Base-by-base conservation (phyloP, 2,797 vertebrate species). In the Threskiornis aethiopicus region DNA sequence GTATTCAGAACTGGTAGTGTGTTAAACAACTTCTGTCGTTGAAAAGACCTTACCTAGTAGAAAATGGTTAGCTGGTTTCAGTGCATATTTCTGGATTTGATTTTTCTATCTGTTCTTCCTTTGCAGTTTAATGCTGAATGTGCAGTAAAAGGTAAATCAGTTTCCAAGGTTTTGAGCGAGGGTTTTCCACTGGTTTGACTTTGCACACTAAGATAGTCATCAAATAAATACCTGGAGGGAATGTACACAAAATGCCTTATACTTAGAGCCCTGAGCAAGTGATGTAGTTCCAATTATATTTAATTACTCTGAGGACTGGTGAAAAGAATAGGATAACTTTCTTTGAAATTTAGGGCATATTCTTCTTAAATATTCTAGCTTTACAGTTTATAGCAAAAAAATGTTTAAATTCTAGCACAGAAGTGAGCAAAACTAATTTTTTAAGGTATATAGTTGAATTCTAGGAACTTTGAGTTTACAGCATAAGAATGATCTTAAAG, bases 91-190 rank as follows among this genome's bases (percentile, higher is more conserved):
- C 90, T 96, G 33, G 82, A 73, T 93, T 93, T 84, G 67, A 35
- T 81, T 93, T 88, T 70, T 57, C 10, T 70, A 8, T 91, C 94
- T 80, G 33, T 87, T 82, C 82, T 57, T 75, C 61, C 76, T 89
- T 89, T 57, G 65, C 47, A 91, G 82, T 90, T 97, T 42, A 84
- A 20, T 96, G 92, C 55, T 94, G 86, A 95, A 93, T 72, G 55
- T 95, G 93, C 93, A 96, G 95, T 93, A 90, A 89, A 97, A 95
- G 46, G 49, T 92, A 89, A 87, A 93, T 81, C 84, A 51, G 64
- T 67, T 91, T 84, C 75, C 21, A 88, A 80, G 69, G 21, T 44
- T 87, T 89, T 81, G 59, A 39, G 69, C 69, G 67, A 73, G 75
- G 69, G 17, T 39, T 87, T 95, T 84, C 73, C 77, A 35, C 77